Conservation (phyloP, 2,113 vertebrate genomes). For the Entosphenus tridentatus region DNA sequence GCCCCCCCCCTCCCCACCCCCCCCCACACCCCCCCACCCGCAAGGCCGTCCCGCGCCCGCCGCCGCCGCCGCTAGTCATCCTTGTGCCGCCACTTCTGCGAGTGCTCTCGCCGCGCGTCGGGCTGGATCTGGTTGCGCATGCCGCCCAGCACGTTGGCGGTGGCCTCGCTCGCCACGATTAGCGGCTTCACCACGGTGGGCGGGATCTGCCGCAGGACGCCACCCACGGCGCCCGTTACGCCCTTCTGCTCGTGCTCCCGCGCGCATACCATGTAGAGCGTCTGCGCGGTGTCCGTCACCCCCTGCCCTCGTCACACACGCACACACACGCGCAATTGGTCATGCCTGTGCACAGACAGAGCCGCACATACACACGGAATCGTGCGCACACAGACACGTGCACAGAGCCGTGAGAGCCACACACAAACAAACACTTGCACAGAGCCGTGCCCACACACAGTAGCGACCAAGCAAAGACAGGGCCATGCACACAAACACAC, state of each 20-base stretch:
- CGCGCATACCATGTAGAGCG: slow-evolving; percentile 52
- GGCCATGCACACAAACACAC: too few relatives aligned
- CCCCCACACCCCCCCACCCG: too few relatives aligned
- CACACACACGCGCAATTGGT: too few relatives aligned
- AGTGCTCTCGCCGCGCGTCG: slow-evolving; percentile 78
- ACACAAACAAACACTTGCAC: too few relatives aligned
- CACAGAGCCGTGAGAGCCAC: too few relatives aligned
- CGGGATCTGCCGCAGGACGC: slow-evolving; percentile 64
- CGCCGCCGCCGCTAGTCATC: slow-evolving; percentile 22
- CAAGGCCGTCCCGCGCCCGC: background rate
- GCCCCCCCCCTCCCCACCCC: too few relatives aligned
- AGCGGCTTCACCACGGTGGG: slow-evolving; percentile 62
- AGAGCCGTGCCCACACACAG: too few relatives aligned
- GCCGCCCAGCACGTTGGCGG: slow-evolving; percentile 57
- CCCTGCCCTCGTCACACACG: slow-evolving; percentile 23
- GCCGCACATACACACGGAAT: too few relatives aligned
- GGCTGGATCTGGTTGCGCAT: slow-evolving; percentile 95
- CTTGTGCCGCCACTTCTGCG: slow-evolving; percentile 77
- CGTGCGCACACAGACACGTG: too few relatives aligned
- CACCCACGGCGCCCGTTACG: slow-evolving; percentile 55
- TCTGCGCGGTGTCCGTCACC: slow-evolving; percentile 60
- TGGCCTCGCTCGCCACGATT: slow-evolving; percentile 61
- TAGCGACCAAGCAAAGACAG: too few relatives aligned
- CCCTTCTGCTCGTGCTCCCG: slow-evolving; percentile 71
- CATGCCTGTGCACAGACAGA: too few relatives aligned